Evolutionary conservation across 92 coral and sea anemone species (phyloP), one percentile per base, ranked within the genome.

Genomic region (Actinernus sp.): DNA sequence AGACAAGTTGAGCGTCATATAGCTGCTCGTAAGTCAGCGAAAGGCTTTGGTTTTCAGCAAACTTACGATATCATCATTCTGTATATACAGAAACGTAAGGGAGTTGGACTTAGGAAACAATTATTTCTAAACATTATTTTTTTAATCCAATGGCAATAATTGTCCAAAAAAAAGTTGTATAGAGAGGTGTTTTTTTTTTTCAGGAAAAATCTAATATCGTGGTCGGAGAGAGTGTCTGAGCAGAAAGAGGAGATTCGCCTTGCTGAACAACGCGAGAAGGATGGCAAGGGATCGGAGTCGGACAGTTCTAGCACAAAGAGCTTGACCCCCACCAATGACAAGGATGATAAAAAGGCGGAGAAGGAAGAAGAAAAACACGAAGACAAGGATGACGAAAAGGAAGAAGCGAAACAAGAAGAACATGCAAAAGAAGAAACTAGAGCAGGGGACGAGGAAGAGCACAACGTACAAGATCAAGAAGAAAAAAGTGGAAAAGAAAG

Each of bases 221-320:
- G 96, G 96, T 85, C 96, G 7, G 96, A 85, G 23, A 70, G 74
- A 34, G 92, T 83, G 8, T 82, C 84, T 18, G 63, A 87, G 51
- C 79, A 84, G 61, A 87, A 87, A 46, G 76, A 81, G 41, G 49
- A 49, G 29, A 25, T 18, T 16, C 43, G 43, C 31, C 41, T 49
- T 2, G 59, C 16, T 11, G 72, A 34, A n/a, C 63, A 70, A 28
- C 26, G 55, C 28, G 73, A 58, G 53, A 45, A 49, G 43, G 75
- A 71, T 28, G 74, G 32, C 41, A 61, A 76, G 23, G 59, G 59
- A 36, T 17, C 55, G 4, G 53, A 61, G 33, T 9, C 32, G n/a
- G 63, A 54, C 21, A 64, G 28, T 36, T 25, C 11, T 28, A 58
- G 36, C 16, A 59, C 18, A n/a, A 65, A 65, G 14, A 49, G 46